Conservation (phyloP, 64 coral and sea anemone genomes). For the Cladopsammia gracilis region DNA sequence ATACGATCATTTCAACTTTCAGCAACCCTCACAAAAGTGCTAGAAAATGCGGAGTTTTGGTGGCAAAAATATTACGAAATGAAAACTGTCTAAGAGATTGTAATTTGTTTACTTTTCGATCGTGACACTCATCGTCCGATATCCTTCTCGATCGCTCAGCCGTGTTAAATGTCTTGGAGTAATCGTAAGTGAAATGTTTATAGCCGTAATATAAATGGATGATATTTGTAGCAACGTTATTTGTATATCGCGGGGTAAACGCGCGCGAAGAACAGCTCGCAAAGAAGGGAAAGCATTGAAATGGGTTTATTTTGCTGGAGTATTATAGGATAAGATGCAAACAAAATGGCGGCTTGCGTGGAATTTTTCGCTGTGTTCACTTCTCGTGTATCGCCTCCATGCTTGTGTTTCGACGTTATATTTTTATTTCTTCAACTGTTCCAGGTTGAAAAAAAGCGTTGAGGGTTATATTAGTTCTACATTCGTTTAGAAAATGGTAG, state of each 20-base stretch:
- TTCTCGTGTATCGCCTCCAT: not conserved
- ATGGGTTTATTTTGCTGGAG: not conserved
- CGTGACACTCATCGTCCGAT: not conserved
- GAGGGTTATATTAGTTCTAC: not conserved
- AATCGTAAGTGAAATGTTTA: constrained; percentile 33
- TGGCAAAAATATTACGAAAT: not conserved
- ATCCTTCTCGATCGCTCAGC: not conserved
- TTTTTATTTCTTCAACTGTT: not conserved
- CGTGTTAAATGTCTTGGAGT: not conserved
- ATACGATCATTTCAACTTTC: not conserved
- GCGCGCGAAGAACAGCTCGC: not conserved
- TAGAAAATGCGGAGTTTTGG: not conserved
- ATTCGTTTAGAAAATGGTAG: not conserved
- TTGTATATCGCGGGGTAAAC: too few species aligned
- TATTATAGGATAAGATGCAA: not conserved
- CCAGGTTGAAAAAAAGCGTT: not conserved
- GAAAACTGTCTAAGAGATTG: constrained; percentile 1
- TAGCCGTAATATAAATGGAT: not conserved
- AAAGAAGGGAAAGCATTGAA: not conserved
- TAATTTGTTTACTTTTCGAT: constrained; percentile 22
- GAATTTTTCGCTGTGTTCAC: not conserved
- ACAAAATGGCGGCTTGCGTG: not conserved
- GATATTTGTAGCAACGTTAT: not conserved
- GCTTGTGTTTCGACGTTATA: not conserved
- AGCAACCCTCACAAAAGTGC: not conserved